Evolutionary conservation across 1,140 invertebrate genomes (phyloP).

Genomic region (Gonatopus flavifemur): DNA sequence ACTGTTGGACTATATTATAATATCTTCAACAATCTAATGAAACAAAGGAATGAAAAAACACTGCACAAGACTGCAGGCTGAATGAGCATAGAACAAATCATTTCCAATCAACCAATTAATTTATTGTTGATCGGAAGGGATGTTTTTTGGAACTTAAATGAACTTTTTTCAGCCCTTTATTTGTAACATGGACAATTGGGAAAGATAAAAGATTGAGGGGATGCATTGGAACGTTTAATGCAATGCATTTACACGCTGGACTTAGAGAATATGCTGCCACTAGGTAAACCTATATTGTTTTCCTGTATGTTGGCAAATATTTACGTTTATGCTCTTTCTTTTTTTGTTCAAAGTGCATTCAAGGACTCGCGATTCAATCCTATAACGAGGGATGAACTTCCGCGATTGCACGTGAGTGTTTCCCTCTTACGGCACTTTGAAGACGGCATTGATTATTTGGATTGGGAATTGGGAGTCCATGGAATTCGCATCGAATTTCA

Average conservation of each 20-base stretch:
- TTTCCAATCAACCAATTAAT: no score
- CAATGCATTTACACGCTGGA: constrained; percentile 88
- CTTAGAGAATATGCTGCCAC: constrained; percentile 95
- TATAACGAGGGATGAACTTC: constrained; percentile 91
- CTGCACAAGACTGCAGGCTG: no score
- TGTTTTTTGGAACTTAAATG: no score
- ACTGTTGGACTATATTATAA: no score
- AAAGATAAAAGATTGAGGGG: constrained; percentile 87
- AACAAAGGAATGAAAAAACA: no score
- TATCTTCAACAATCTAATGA: no score
- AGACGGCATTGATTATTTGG: constrained; percentile 90
- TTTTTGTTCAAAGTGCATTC: constrained; percentile 84
- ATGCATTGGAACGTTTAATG: constrained; percentile 95
- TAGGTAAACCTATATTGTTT: constrained; percentile 59
- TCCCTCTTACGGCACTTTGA: constrained; percentile 96
- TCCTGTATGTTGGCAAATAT: constrained; percentile 8
- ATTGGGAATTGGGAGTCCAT: constrained; percentile 97
- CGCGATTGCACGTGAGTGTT: constrained; percentile 90
- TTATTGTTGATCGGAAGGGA: no score
- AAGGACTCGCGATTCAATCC: constrained; percentile 97
- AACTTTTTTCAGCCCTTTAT: constrained; percentile 89
- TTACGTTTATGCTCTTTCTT: constrained; percentile 3
- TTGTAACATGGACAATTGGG: constrained; percentile 98
- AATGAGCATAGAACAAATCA: no score
- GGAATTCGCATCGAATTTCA: constrained; percentile 98